Evolutionary conservation across 2,797 vertebrate genomes (phyloP).

Genomic region (Poeciliopsis gracilis): DNA sequence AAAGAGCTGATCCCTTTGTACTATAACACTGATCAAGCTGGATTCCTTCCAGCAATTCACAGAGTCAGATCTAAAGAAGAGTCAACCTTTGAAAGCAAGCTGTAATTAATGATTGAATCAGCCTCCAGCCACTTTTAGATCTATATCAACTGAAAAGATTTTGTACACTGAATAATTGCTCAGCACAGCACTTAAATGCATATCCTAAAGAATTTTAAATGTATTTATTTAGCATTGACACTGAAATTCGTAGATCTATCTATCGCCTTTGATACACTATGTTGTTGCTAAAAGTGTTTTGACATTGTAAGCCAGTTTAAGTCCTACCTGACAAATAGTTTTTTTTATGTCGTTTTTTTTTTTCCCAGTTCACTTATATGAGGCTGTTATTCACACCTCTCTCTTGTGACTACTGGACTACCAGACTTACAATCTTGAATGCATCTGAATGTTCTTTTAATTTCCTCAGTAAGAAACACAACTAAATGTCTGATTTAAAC

Average conservation of each 20-base stretch:
- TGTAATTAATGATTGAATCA: constrained; percentile 47
- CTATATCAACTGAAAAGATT: constrained; percentile 28
- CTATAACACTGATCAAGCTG: constrained; percentile 61
- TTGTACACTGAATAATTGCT: constrained; percentile 25
- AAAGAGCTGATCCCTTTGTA: constrained; percentile 64
- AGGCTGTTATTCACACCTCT: background rate
- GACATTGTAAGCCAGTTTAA: background rate
- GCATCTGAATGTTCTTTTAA: too few relatives aligned
- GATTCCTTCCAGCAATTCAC: constrained; percentile 57
- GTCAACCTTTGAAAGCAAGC: constrained; percentile 47
- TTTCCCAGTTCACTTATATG: background rate
- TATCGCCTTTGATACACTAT: background rate
- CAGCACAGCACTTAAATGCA: background rate
- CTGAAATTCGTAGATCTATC: background rate
- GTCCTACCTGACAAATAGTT: background rate
- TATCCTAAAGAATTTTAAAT: background rate
- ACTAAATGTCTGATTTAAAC: too few relatives aligned
- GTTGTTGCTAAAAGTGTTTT: background rate
- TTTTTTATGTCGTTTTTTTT: background rate
- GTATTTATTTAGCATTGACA: background rate
- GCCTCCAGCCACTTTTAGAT: constrained; percentile 19
- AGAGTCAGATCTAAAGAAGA: constrained; percentile 46
- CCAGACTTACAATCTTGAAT: too few relatives aligned
- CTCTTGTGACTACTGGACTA: background rate
- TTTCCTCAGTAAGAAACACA: too few relatives aligned